Conservation (phyloP, 2,888 invertebrate genomes). For the Trachelus iudaicus region DNA sequence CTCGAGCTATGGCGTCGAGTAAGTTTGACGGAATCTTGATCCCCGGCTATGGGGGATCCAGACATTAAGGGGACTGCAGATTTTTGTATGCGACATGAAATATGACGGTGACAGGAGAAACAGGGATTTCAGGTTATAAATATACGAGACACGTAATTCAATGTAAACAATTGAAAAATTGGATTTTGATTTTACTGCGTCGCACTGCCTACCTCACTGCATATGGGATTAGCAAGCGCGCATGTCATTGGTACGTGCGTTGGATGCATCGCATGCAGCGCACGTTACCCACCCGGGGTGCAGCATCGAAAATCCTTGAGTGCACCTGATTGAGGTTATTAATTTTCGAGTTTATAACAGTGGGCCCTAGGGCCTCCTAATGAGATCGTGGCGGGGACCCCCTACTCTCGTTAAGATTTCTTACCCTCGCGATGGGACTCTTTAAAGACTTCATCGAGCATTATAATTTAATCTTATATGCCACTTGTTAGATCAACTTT, state of each 20-base stretch:
- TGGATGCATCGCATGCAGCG: not conserved
- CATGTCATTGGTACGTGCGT: not conserved
- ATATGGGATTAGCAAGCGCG: not conserved
- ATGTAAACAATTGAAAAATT: not conserved
- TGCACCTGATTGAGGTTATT: conserved; percentile 34
- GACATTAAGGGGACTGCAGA: not conserved
- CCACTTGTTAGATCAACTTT: conserved; percentile 23
- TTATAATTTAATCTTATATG: conserved; percentile 2
- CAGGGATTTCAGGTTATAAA: not conserved
- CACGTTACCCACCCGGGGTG: not conserved
- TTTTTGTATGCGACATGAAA: not conserved
- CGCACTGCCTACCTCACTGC: not conserved
- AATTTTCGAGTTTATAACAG: conserved; percentile 42
- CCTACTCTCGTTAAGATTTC: not conserved
- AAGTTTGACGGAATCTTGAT: conserved; percentile 29
- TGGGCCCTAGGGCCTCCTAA: conserved; percentile 1
- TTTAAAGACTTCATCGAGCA: conserved; percentile 1
- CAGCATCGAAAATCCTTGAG: not conserved
- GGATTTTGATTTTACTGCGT: not conserved
- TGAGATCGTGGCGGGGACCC: conserved; percentile 1
- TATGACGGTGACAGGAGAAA: not conserved
- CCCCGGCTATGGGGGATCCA: not conserved
- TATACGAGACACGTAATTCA: not conserved
- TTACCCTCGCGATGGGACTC: not conserved
- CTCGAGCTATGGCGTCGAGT: conserved; percentile 44